phyloP scores from a whole-genome alignment of 2,888 invertebrate species.

The Antheraea assamensis region DNA sequence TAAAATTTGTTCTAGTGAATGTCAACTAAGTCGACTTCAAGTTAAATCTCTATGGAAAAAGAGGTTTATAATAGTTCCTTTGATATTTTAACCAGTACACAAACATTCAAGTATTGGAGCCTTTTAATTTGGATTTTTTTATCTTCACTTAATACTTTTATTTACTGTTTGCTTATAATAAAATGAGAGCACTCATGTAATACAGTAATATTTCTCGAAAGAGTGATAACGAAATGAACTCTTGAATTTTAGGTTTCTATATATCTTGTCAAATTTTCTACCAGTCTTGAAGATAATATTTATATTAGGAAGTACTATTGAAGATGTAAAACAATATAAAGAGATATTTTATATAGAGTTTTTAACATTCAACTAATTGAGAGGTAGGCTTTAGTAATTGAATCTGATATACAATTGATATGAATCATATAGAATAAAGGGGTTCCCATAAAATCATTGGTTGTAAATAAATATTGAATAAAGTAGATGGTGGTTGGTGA shows the following conservation, averaged over 20 bases:
- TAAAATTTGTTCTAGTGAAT: not conserved
- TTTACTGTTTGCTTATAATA: too few species aligned
- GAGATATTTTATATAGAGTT: not conserved
- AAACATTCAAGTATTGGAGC: not conserved
- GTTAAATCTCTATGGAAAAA: not conserved
- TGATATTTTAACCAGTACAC: not conserved
- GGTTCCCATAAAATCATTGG: too few species aligned
- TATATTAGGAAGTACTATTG: too few species aligned
- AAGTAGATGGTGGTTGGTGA: not conserved
- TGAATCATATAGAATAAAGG: not conserved
- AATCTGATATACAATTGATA: not conserved
- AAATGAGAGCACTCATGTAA: too few species aligned
- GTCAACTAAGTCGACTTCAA: not conserved
- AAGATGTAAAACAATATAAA: too few species aligned
- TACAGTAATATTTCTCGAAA: too few species aligned
- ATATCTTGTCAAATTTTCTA: too few species aligned
- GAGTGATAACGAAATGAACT: too few species aligned
- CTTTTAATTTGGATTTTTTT: not conserved
- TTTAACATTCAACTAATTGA: not conserved
- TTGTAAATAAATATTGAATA: not conserved
- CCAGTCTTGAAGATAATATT: too few species aligned
- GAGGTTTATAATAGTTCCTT: not conserved
- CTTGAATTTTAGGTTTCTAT: too few species aligned
- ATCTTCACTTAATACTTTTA: too few species aligned
- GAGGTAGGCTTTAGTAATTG: not conserved